phyloP scores from a whole-genome alignment of 2,797 vertebrate species.

The Trematomus bernacchii region DNA sequence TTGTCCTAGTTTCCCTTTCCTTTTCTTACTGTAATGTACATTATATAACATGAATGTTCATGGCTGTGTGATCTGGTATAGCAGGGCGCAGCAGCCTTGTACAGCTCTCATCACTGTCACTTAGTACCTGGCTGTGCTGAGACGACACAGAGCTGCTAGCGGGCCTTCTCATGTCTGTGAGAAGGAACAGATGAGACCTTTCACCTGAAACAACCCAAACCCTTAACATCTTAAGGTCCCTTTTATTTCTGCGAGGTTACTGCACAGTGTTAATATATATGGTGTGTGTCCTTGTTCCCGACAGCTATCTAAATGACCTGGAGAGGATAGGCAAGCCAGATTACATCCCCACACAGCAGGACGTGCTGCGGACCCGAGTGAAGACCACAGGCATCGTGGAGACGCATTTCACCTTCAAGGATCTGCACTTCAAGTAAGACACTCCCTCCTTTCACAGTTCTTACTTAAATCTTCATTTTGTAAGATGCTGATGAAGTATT shows the following conservation, averaged over 20 bases:
- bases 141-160: constrained; percentile 12
- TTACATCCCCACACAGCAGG: constrained; percentile 97
- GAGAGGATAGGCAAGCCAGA: constrained; percentile 93
- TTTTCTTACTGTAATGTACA: too few species aligned
- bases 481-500: neutral
- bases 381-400: constrained; percentile 99
- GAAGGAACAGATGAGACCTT: constrained; percentile 35
- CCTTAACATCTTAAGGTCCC: neutral
- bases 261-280: neutral
- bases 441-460: neutral
- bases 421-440: constrained; percentile 97
- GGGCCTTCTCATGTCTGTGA: constrained; percentile 16
- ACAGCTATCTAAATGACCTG: constrained; percentile 97
- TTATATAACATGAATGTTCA: neutral
- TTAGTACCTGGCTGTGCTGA: constrained; percentile 8
- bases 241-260: neutral
- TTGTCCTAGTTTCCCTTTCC: too few species aligned
- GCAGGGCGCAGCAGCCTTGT: neutral
- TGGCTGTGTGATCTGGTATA: neutral
- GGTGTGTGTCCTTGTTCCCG: constrained; percentile 23
- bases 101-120: constrained; percentile 8
- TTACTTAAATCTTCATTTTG: neutral
- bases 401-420: constrained; percentile 99
- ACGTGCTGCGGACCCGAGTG: constrained; percentile 95
- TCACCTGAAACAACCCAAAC: constrained; percentile 17